Evolutionary conservation across 2,113 vertebrate species (phyloP), one percentile per base, ranked within the genome.

Genomic region (Alligator mississippiensis): DNA sequence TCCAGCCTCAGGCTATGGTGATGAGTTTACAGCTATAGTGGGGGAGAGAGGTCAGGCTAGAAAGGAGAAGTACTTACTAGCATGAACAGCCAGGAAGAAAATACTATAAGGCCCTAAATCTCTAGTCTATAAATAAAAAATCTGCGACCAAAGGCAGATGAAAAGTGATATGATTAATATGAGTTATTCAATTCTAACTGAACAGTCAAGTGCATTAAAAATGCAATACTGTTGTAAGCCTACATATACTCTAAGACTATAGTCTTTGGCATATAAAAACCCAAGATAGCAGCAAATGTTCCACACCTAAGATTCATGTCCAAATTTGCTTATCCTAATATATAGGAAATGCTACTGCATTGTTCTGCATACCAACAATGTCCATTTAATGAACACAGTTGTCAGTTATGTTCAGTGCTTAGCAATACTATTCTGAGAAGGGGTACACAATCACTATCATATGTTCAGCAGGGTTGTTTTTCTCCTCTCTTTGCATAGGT

Each of bases 301-400:
- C 82, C 59, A 21, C 9, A 80, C 27, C 21, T 4, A 15, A 84
- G 55, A n/a, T 85, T 92, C 78, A 91, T 92, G 94, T 77, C 78
- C 78, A 76, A 54, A 83, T 88, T 90, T 95, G 25, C 14, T 94
- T 92, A 88, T 72, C 38, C 64, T 80, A 38, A 80, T 1, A 70
- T 60, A 89, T 11, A 82, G 80, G 7, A 58, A 5, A 5, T 8
- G n/a, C 4, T 5, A 11, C 54, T 22, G 57, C 28, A 3, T 18
- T 61, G 19, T 68, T 58, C 38, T 13, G 1, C 1, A 9, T 16
- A 12, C 14, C 70, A 21, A 19, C 55, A 47, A 61, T 1, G 9
- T 64, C 57, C 57, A 2, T 9, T 63, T 19, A 27, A 93, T 27
- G 82, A 84, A 92, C 78, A 25, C 82, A 18, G 3, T 10, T 72